Percentiles rank a stretch among this genome's conserved stretches.
phyloP scores from a whole-genome alignment of 2,113 vertebrate genomes.

The Zosterops borbonicus region DNA sequence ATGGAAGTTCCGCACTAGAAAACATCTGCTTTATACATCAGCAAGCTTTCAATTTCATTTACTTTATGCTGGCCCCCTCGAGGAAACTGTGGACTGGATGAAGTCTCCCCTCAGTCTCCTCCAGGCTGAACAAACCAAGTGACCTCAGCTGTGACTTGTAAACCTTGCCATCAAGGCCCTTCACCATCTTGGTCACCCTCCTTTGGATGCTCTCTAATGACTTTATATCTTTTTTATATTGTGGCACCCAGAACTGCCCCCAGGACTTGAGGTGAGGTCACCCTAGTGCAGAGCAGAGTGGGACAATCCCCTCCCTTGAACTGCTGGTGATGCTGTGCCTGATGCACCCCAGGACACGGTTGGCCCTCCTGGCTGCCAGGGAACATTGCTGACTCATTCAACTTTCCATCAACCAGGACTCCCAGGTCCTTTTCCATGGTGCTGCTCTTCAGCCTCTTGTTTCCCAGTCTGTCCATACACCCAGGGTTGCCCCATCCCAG shows the following conservation, averaged over 20 bases:
- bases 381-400: background rate
- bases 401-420: background rate
- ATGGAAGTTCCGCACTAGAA: background rate
- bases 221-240: background rate
- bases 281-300: background rate
- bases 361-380: background rate
- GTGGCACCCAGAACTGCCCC: background rate
- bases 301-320: background rate
- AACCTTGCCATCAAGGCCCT: background rate
- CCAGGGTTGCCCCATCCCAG: background rate
- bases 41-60: background rate
- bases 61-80: background rate
- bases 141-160: background rate
- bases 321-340: background rate
- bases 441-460: background rate
- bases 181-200: background rate
- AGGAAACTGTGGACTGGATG: background rate
- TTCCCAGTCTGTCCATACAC: background rate
- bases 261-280: background rate
- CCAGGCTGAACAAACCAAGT: background rate
- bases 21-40: background rate
- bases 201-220: background rate
- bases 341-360: background rate
- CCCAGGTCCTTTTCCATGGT: background rate
- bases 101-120: background rate